A percentile compares a stretch with the other conserved stretches of the same genome.
Conservation (phyloP, 2,797 vertebrate species). For the Macropodus opercularis region DNA sequence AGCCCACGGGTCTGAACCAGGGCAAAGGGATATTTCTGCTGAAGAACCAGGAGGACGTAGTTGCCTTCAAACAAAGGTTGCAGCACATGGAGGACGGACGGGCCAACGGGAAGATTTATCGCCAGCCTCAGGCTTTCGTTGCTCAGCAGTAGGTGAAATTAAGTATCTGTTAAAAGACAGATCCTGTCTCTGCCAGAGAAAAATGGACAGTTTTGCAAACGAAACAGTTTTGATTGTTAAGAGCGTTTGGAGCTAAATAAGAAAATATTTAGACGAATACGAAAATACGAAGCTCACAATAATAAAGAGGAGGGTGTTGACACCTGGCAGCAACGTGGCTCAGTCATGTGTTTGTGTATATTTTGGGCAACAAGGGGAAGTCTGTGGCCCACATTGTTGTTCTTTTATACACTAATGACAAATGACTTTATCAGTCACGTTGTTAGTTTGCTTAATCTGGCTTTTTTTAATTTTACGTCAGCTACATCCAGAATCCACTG, state of each 20-base stretch:
- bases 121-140: constrained; percentile 77
- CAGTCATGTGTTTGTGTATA: too few species aligned
- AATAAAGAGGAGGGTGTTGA: too few species aligned
- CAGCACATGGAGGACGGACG: constrained; percentile 61
- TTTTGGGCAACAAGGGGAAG: too few species aligned
- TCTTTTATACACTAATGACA: not conserved
- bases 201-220: too few species aligned
- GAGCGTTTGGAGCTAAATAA: too few species aligned
- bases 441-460: not conserved
- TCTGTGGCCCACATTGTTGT: not conserved
- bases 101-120: constrained; percentile 49
- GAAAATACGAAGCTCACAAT: too few species aligned
- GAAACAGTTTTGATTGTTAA: too few species aligned
- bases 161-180: not conserved
- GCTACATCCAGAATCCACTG: constrained; percentile 88
- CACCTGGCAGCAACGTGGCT: too few species aligned
- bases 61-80: constrained; percentile 77
- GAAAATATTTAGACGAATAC: too few species aligned
- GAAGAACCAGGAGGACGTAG: constrained; percentile 77
- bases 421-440: not conserved
- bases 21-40: constrained; percentile 91
- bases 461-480: constrained; percentile 55
- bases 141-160: constrained; percentile 84
- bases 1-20: constrained; percentile 88
- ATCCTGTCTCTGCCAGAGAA: too few species aligned